Conservation (phyloP, 2,888 invertebrate genomes). For the Leptinotarsa tumamoca region DNA sequence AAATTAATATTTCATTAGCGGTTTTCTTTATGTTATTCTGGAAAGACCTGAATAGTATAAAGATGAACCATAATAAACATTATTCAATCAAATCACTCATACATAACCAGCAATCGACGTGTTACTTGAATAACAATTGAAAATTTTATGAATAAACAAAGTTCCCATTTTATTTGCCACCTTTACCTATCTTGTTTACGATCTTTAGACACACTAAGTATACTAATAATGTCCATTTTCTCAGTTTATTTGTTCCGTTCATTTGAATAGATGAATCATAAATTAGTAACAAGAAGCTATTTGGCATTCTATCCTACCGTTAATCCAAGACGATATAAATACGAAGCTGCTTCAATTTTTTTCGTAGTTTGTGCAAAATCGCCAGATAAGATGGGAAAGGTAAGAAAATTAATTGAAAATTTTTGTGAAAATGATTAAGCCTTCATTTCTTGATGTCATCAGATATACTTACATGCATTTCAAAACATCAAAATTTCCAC, state of each 20-base stretch:
- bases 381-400: conserved; percentile 20
- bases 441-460: too few relatives aligned
- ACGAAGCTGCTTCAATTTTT: background rate
- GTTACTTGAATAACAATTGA: conserved; percentile 6
- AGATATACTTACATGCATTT: too few relatives aligned
- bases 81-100: conserved; percentile 1
- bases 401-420: background rate
- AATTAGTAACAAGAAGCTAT: conserved; percentile 2
- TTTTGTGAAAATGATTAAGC: too few relatives aligned
- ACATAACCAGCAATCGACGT: background rate
- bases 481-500: too few relatives aligned
- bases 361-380: conserved; percentile 9
- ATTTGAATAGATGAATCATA: conserved; percentile 16
- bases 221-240: conserved; percentile 19
- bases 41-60: background rate
- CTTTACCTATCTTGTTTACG: conserved; percentile 18
- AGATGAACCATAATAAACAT: background rate
- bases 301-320: background rate
- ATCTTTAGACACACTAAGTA: conserved; percentile 7
- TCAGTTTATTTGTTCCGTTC: conserved; percentile 5
- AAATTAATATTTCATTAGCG: conserved; percentile 12
- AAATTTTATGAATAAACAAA: conserved; percentile 13
- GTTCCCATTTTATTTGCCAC: background rate
- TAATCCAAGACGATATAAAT: conserved; percentile 7
- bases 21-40: conserved; percentile 10